Evolutionary conservation across 2,888 invertebrate species (phyloP).

Genomic region (Ochlodes sylvanus): DNA sequence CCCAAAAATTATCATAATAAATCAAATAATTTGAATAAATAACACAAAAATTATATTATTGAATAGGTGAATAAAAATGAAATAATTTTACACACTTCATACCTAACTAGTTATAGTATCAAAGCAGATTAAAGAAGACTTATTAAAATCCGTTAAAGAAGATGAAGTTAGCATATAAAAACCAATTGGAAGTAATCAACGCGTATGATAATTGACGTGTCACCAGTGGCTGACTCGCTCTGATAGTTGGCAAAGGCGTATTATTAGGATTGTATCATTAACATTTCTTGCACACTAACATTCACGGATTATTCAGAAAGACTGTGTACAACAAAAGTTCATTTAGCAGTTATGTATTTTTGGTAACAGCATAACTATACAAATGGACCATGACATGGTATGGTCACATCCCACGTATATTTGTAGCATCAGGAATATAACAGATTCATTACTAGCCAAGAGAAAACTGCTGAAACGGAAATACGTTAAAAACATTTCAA

Average conservation of each 20-base stretch:
- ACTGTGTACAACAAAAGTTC: neutral
- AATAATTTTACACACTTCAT: too few species aligned
- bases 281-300: neutral
- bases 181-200: neutral
- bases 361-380: too few species aligned
- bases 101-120: too few species aligned
- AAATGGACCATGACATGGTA: neutral
- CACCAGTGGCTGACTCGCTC: conserved; percentile 10
- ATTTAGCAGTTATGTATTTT: too few species aligned
- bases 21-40: too few species aligned
- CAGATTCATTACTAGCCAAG: neutral
- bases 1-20: too few species aligned
- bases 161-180: neutral
- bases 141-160: too few species aligned
- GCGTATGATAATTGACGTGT: conserved; percentile 6
- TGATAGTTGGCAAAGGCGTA: conserved; percentile 33
- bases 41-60: too few species aligned
- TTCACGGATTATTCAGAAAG: conserved; percentile 11
- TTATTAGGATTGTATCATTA: conserved; percentile 27
- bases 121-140: too few species aligned
- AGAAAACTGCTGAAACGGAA: neutral
- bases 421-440: neutral
- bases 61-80: too few species aligned
- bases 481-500: neutral
- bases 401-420: neutral